Percentiles rank a stretch among this genome's conserved stretches.
Conservation (phyloP, 1,140 invertebrate genomes). For the Diploscapter pachys region DNA sequence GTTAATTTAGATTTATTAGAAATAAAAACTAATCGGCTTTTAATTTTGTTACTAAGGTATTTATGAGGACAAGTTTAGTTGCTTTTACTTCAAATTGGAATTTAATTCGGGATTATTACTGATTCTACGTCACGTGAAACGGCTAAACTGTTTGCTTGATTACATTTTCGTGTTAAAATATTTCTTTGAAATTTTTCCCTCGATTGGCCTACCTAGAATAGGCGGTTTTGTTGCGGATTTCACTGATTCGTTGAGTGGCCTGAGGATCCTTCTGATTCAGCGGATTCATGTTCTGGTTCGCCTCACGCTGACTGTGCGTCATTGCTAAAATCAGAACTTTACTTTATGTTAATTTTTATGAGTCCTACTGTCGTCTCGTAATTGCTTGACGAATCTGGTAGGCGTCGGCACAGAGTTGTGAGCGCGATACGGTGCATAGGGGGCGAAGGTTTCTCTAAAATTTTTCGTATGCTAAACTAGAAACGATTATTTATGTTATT, state of each 20-base stretch:
- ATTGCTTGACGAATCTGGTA: conserved; percentile 52
- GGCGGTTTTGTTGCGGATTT: conserved; percentile 45
- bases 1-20: neutral
- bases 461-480: too few species aligned
- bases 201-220: too few species aligned
- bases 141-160: too few species aligned
- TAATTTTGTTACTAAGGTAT: too few species aligned
- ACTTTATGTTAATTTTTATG: too few species aligned
- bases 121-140: neutral
- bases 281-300: conserved; percentile 44
- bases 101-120: neutral
- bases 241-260: conserved; percentile 42
- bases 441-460: conserved; percentile 41
- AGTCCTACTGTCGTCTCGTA: conserved; percentile 55
- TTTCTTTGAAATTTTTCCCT: too few species aligned
- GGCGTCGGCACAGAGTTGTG: conserved; percentile 22
- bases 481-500: too few species aligned
- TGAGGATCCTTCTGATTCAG: conserved; percentile 41
- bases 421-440: conserved; percentile 49
- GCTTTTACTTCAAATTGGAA: too few species aligned
- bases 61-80: too few species aligned
- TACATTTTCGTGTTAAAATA: too few species aligned
- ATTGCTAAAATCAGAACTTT: conserved; percentile 39
- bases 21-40: neutral
- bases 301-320: conserved; percentile 48